These are phyloP conservation scores for Xyliphius kryptos DNA, from an alignment of 2,113 vertebrate genomes.

Conservation along the genomic window DNA sequence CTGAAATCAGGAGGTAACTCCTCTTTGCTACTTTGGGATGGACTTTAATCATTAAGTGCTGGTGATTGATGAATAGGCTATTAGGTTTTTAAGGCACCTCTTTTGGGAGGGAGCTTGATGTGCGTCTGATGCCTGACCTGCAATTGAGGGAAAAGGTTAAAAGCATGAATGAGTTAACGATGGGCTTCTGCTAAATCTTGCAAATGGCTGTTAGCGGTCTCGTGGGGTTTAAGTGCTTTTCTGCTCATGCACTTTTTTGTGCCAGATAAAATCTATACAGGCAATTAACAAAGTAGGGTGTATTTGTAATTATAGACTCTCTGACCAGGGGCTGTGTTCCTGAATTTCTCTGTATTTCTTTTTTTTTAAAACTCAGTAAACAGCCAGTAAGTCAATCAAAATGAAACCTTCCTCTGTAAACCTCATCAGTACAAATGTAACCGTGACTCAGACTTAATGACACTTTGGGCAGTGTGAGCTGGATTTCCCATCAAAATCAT, in stretches of 20 bases:
- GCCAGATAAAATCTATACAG: background rate
- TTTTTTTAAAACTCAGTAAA: no score
- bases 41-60: background rate
- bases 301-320: no score
- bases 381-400: no score
- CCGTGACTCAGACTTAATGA: no score
- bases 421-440: no score
- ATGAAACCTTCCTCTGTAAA: no score
- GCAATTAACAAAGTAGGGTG: background rate
- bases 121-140: conserved; percentile 10
- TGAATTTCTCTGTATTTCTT: no score
- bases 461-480: no score
- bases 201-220: conserved; percentile 30
- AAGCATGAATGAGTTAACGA: background rate
- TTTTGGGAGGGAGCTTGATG: conserved; percentile 21
- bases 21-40: no score
- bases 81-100: conserved; percentile 21
- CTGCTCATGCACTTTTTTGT: background rate
- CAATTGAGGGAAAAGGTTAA: conserved; percentile 33
- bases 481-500: no score
- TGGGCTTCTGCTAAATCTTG: conserved; percentile 16
- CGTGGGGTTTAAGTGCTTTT: background rate
- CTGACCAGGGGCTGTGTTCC: no score
- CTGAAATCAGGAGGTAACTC: no score
- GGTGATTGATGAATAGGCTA: conserved; percentile 37